Conservation (phyloP, 1,140 invertebrate genomes). For the Bathynomus jamesi region DNA sequence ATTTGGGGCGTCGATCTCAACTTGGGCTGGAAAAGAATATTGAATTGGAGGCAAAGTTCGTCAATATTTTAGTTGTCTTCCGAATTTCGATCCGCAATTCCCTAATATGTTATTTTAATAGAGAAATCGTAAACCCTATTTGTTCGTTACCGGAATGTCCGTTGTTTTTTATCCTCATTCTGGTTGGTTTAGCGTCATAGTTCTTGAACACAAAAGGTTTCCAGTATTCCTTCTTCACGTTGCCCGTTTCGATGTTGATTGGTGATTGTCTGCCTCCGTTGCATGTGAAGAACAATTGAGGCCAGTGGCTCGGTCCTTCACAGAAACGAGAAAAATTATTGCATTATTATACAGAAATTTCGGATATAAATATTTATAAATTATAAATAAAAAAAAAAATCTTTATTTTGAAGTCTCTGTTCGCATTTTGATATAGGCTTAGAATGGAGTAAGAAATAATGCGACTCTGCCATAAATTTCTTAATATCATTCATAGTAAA, state of each 20-base stretch:
- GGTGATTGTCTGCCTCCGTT: slow-evolving; percentile 4
- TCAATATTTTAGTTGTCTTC: background rate
- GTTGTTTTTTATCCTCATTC: slow-evolving; percentile 36
- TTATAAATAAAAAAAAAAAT: no score
- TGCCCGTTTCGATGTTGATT: slow-evolving; percentile 1
- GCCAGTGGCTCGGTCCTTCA: background rate
- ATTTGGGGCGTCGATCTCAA: slow-evolving; percentile 25
- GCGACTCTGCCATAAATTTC: no score
- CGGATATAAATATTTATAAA: no score
- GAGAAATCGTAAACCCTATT: background rate
- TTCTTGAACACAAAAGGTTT: background rate
- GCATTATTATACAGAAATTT: no score
- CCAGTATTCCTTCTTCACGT: background rate
- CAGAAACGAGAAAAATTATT: background rate
- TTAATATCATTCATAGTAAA: no score
- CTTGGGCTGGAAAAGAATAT: slow-evolving; percentile 21
- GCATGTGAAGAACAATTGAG: slow-evolving; percentile 3
- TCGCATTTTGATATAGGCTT: no score
- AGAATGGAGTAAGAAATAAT: no score
- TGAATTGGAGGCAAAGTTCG: background rate
- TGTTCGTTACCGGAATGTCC: slow-evolving; percentile 28
- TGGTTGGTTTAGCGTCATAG: slow-evolving; percentile 13
- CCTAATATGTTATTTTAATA: background rate
- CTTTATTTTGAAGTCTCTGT: no score
- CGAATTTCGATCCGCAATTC: background rate